Conservation (phyloP, 2,888 invertebrate species). For the Drosophila dives region DNA sequence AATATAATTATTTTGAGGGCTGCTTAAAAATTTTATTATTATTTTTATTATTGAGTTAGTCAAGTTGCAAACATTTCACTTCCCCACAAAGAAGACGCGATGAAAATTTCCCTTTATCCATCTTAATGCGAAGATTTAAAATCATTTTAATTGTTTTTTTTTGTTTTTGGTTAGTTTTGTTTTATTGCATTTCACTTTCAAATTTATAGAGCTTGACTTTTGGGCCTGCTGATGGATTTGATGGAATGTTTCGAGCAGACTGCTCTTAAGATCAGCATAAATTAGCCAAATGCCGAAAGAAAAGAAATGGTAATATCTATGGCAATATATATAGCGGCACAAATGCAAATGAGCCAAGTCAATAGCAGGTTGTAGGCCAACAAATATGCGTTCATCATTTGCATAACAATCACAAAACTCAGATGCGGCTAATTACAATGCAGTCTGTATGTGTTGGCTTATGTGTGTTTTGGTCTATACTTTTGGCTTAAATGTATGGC, state of each 20-base stretch:
- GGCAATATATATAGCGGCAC: conserved; percentile 62
- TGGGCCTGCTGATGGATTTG: conserved; percentile 53
- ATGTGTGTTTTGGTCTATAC: not conserved
- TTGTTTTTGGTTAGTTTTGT: conserved; percentile 21
- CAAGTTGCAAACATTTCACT: conserved; percentile 58
- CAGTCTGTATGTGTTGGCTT: conserved; percentile 25
- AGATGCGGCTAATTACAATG: conserved; percentile 71
- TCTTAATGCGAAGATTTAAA: conserved; percentile 69
- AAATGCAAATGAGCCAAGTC: conserved; percentile 65
- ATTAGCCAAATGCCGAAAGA: conserved; percentile 64
- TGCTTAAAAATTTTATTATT: conserved; percentile 40
- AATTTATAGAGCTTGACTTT: conserved; percentile 58
- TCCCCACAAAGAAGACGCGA: conserved; percentile 32
- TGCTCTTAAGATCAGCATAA: conserved; percentile 55
- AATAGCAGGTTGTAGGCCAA: conserved; percentile 26
- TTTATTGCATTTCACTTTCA: conserved; percentile 70
- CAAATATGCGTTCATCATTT: conserved; percentile 42
- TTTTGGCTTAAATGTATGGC: not conserved
- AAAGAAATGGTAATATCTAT: conserved; percentile 72
- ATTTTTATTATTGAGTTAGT: conserved; percentile 55
- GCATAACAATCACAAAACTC: conserved; percentile 58
- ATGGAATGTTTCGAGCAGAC: conserved; percentile 57
- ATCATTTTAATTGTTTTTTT: conserved; percentile 69
- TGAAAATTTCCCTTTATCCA: conserved; percentile 69
- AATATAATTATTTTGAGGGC: conserved; percentile 33